Evolutionary conservation across 1,140 invertebrate species (phyloP).

Genomic region (Prorops nasuta): DNA sequence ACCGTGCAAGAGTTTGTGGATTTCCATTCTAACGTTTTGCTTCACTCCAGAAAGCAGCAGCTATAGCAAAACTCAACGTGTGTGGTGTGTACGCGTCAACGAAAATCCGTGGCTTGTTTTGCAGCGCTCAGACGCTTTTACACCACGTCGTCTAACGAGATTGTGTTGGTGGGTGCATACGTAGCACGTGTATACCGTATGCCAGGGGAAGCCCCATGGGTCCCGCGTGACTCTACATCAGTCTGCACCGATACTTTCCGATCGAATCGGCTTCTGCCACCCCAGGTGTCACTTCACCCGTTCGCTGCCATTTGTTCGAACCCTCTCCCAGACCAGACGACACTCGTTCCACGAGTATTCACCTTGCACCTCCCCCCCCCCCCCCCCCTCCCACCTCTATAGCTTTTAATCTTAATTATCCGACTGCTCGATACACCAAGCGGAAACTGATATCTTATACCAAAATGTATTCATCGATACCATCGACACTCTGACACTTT

Average conservation of each 20-base stretch:
- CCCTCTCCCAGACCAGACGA: too few relatives aligned
- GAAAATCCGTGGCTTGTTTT: too few relatives aligned
- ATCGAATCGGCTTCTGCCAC: constrained; percentile 24
- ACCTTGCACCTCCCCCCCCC: constrained; percentile 7
- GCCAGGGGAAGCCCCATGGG: constrained; percentile 20
- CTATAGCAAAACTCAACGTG: constrained; percentile 19
- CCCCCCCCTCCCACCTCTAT: constrained; percentile 12
- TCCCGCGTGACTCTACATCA: constrained; percentile 18
- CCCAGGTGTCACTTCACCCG: neutral
- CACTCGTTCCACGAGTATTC: too few relatives aligned
- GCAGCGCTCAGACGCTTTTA: too few relatives aligned
- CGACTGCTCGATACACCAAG: too few relatives aligned
- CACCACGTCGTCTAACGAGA: too few relatives aligned
- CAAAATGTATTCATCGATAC: too few relatives aligned
- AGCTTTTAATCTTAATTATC: too few relatives aligned
- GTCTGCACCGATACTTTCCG: constrained; percentile 28
- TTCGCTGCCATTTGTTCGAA: constrained; percentile 18
- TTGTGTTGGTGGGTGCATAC: too few relatives aligned
- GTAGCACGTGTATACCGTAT: neutral
- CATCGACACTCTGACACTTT: too few relatives aligned
- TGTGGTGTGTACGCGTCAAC: constrained; percentile 5
- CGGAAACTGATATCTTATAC: too few relatives aligned
- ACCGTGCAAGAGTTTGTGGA: constrained; percentile 21
- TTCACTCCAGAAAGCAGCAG: constrained; percentile 11
- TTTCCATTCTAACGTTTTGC: constrained; percentile 29